These are phyloP conservation scores for Amaurobius ferox DNA, from an alignment of 2,888 invertebrate species.

Conservation along the genomic window DNA sequence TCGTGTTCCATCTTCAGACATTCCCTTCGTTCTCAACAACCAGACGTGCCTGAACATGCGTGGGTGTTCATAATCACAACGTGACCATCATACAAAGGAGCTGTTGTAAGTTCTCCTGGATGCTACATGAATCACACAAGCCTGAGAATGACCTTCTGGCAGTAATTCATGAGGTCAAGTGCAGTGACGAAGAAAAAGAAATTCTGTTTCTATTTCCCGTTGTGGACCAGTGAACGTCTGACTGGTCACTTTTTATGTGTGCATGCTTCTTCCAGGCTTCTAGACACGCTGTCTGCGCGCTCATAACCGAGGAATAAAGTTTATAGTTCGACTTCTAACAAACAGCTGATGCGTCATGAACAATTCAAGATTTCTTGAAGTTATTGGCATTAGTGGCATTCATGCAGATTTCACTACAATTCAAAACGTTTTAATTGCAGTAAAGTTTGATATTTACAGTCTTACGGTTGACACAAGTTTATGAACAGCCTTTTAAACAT, in stretches of 20 bases:
- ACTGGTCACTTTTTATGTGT: background rate
- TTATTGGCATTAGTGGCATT: too few species aligned
- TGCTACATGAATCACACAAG: background rate
- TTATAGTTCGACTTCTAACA: background rate
- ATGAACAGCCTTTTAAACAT: too few species aligned
- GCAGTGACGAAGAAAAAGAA: slow-evolving; percentile 3
- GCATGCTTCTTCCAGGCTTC: background rate
- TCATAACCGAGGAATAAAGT: background rate
- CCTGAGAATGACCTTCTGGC: slow-evolving; percentile 1
- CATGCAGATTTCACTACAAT: too few species aligned
- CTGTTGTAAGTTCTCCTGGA: background rate
- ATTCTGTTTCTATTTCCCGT: background rate
- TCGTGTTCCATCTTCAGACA: background rate
- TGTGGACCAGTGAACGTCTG: background rate
- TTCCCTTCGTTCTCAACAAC: background rate
- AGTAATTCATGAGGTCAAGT: slow-evolving; percentile 8
- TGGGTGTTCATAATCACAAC: background rate
- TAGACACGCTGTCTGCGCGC: background rate
- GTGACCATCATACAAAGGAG: background rate
- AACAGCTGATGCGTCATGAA: background rate
- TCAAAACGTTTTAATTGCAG: too few species aligned
- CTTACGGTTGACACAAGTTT: too few species aligned
- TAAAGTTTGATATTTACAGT: too few species aligned
- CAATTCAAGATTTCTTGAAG: too few species aligned
- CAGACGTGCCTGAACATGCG: background rate